These are phyloP conservation scores for Dipus sagitta DNA, from an alignment of 2,797 vertebrate species.

Conservation along the genomic window DNA sequence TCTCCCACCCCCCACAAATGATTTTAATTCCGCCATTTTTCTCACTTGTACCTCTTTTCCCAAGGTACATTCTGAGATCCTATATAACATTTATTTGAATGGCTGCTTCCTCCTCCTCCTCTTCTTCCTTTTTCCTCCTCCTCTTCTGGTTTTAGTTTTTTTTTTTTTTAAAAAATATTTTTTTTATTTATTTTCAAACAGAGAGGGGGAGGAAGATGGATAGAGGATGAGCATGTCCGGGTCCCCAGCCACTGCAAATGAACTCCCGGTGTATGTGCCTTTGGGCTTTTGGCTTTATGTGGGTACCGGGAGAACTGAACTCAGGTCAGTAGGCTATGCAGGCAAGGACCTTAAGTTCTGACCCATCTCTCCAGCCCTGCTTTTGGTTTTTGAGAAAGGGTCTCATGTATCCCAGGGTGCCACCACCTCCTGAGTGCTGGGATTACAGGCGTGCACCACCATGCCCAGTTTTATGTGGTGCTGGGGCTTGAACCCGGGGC, in stretches of 20 bases:
- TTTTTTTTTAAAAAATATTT: too few species aligned
- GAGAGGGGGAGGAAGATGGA: too few species aligned
- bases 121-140: neutral
- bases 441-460: neutral
- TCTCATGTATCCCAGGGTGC: neutral
- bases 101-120: neutral
- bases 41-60: neutral
- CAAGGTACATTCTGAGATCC: neutral
- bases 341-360: neutral
- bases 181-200: too few species aligned
- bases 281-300: too few species aligned
- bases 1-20: too few species aligned
- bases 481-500: neutral
- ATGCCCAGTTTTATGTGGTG: neutral
- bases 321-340: too few species aligned
- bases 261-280: too few species aligned
- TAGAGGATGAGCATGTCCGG: too few species aligned
- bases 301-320: too few species aligned
- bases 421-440: neutral
- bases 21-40: conserved; percentile 17
- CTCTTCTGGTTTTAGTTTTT: neutral
- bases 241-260: too few species aligned
- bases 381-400: neutral
- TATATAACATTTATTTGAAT: neutral
- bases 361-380: neutral